Evolutionary conservation across 2,888 invertebrate species (phyloP).

Genomic region (Apamea crenata): DNA sequence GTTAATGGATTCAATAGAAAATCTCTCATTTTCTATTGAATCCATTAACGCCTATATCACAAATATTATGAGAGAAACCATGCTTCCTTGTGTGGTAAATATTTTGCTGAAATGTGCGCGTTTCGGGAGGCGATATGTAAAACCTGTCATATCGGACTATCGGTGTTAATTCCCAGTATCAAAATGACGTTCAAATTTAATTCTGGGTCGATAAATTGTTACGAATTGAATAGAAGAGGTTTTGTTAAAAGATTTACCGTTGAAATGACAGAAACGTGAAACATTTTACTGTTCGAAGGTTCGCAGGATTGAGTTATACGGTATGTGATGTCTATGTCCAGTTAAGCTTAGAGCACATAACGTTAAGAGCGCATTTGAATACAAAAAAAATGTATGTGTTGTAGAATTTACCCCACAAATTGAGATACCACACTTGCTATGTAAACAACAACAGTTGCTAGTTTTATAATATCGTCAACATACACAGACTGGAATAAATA

Average conservation of each 20-base stretch:
- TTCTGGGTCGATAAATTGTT: neutral
- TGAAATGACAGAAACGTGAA: neutral
- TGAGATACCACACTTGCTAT: too few species aligned
- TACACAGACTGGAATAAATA: too few species aligned
- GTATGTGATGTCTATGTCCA: neutral
- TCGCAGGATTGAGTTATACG: neutral
- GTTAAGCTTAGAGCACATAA: neutral
- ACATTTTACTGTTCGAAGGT: neutral
- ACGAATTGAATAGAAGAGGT: neutral
- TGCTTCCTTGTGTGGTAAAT: neutral
- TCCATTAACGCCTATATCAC: neutral
- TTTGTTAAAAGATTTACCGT: neutral
- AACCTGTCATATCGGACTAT: neutral
- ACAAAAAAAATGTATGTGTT: neutral
- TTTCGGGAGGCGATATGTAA: neutral
- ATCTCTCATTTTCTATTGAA: neutral
- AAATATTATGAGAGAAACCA: constrained; percentile 23
- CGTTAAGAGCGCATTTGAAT: neutral
- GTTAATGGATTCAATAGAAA: too few species aligned
- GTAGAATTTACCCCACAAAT: too few species aligned
- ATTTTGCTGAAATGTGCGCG: neutral
- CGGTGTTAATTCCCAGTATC: neutral
- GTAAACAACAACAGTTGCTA: too few species aligned
- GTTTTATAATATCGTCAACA: too few species aligned
- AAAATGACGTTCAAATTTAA: neutral